phyloP scores from a whole-genome alignment of 2,797 vertebrate species.

The Macropus fuliginosus region DNA sequence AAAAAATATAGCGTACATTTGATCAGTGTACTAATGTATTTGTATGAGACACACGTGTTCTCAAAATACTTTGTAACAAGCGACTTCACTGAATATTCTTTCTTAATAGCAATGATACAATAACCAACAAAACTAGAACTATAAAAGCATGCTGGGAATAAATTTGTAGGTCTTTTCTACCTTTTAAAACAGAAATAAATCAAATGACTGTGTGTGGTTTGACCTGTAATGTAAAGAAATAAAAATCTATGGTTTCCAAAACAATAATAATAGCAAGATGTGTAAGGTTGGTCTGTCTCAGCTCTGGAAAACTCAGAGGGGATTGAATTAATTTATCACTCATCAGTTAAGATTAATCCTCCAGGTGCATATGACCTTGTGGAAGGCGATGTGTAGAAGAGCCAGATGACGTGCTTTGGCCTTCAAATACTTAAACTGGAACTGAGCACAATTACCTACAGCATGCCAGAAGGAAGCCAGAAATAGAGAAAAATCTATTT shows the following conservation, averaged over 20 bases:
- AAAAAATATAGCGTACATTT: not conserved
- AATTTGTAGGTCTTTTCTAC: not conserved
- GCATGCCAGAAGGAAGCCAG: not conserved
- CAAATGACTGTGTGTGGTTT: constrained; percentile 12
- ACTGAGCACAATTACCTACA: not conserved
- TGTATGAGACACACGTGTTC: not conserved
- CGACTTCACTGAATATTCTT: not conserved
- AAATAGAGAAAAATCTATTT: not conserved
- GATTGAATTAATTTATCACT: constrained; percentile 20
- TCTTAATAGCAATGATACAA: fast-evolving
- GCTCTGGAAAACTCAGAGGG: not conserved
- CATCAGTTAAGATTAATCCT: not conserved
- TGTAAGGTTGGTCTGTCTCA: not conserved
- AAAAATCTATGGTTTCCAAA: constrained; percentile 11
- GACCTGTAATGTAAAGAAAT: not conserved
- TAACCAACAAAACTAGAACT: not conserved
- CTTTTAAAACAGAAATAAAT: constrained; percentile 19
- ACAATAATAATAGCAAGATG: not conserved
- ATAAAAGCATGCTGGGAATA: not conserved
- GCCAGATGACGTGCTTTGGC: not conserved
- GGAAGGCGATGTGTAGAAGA: not conserved
- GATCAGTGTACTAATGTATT: not conserved
- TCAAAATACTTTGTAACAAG: not conserved
- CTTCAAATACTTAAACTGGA: not conserved
- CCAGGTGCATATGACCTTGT: not conserved